phyloP scores from a whole-genome alignment of 2,797 vertebrate genomes.

The Tadarida brasiliensis region DNA sequence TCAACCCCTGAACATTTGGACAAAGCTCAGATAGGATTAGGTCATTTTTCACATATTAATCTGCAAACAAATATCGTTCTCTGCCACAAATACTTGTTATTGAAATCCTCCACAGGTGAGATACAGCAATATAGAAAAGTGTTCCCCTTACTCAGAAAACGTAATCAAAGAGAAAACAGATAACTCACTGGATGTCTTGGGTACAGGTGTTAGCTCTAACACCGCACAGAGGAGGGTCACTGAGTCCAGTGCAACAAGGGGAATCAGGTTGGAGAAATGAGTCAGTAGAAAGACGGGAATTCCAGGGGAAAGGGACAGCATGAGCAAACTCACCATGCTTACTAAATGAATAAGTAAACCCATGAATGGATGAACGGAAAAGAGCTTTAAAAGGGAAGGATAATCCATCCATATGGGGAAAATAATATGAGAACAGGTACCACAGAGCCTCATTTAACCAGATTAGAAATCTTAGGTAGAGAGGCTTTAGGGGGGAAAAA shows the following conservation, averaged over 20 bases:
- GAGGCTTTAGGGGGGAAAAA: neutral
- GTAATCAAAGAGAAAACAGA: neutral
- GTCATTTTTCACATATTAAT: neutral
- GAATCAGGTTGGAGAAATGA: neutral
- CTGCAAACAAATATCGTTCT: neutral
- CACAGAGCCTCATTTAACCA: neutral
- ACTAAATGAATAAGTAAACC: neutral
- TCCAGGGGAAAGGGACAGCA: neutral
- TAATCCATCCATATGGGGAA: neutral
- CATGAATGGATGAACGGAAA: neutral
- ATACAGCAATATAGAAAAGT: neutral
- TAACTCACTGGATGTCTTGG: no score
- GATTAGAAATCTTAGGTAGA: constrained; percentile 11
- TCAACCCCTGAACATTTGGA: neutral
- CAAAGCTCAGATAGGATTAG: neutral
- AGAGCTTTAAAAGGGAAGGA: neutral
- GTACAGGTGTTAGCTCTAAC: neutral
- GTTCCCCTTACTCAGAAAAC: neutral
- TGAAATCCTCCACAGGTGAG: neutral
- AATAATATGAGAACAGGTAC: neutral
- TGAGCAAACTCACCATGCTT: neutral
- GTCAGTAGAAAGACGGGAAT: neutral
- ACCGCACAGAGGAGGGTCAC: neutral
- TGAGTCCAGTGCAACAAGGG: neutral
- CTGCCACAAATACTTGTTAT: neutral